Base-by-base conservation (phyloP, 1,140 invertebrate species). In the Drosophila seguyi region DNA sequence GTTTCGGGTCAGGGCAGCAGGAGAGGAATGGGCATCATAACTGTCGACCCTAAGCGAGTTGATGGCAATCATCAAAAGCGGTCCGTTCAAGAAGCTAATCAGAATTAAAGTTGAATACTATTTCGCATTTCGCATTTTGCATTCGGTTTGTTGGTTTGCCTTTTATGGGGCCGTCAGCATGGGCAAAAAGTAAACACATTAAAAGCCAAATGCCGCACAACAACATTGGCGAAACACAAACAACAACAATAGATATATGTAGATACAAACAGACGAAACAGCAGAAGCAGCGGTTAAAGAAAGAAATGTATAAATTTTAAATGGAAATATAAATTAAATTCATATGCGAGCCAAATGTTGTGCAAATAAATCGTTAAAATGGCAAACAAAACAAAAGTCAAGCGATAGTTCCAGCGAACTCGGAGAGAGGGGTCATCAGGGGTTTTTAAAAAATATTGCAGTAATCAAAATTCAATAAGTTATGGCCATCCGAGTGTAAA, bases 281-380 rank as follows among this genome's bases (percentile, higher is more conserved):
- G 56, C 22, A 52, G 47, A 73, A 39, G 14, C 41, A 34, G 29
- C 20, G 57, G 55, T 62, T 59, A 47, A 57, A 75, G 47, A 34
- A 75, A 81, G 42, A 87, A 87, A 73, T 88, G 84, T 83, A 83
- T 87, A 90, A 88, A 88, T 81, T 87, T 84, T 55, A 88, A 78
- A 84, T 90, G 80, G 80, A 88, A 84, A 75, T 90, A 90, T 90
- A 90, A 90, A 90, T 90, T 90, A 85, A 85, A 85, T 81, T 90
- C 85, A 90, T 85, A 90, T 90, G 85, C 78, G 71, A 75, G 80
- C 85, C 85, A 90, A 90, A 90, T 90, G 85, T 90, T 90, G 81
- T 62, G 68, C 80, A 84, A 90, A 88, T 88, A 88, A 88, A 88
- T 90, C 85, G 81, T 84, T 68, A 57, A 87, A 88, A 83, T 80